phyloP scores from a whole-genome alignment of 2,797 vertebrate species.

The Myripristis murdjan region DNA sequence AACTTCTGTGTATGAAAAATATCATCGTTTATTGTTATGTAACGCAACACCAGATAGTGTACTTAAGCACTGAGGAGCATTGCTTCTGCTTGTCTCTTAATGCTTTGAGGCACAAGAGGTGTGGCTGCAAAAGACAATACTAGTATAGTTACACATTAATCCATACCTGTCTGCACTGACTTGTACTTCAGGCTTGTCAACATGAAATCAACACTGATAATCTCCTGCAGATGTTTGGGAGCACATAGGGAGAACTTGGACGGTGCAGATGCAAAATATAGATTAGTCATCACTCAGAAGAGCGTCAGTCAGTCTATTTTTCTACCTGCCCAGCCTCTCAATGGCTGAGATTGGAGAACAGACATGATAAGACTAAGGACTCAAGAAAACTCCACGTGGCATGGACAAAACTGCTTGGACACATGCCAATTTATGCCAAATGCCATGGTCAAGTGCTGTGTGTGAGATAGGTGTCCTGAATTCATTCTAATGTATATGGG shows the following conservation, averaged over 20 bases:
- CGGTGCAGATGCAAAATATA: conserved; percentile 39
- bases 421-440: conserved; percentile 32
- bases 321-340: conserved; percentile 36
- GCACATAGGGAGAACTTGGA: conserved; percentile 21
- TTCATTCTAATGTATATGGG: neutral
- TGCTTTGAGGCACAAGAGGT: neutral
- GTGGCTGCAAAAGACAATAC: neutral
- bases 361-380: conserved; percentile 2
- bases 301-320: conserved; percentile 37
- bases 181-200: neutral
- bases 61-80: neutral
- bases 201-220: conserved; percentile 18
- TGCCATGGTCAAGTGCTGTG: conserved; percentile 1
- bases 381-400: conserved; percentile 14
- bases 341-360: conserved; percentile 28
- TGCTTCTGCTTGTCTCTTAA: neutral
- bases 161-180: neutral
- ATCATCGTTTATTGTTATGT: neutral
- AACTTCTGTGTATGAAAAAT: neutral
- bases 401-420: conserved; percentile 11
- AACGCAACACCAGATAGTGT: neutral
- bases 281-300: conserved; percentile 54
- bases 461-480: conserved; percentile 3
- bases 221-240: conserved; percentile 4
- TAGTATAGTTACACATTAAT: too few species aligned